A percentile compares a stretch with the other conserved stretches of the same genome.
phyloP scores from a whole-genome alignment of 2,888 invertebrate genomes.

The Epinotia brunnichana region DNA sequence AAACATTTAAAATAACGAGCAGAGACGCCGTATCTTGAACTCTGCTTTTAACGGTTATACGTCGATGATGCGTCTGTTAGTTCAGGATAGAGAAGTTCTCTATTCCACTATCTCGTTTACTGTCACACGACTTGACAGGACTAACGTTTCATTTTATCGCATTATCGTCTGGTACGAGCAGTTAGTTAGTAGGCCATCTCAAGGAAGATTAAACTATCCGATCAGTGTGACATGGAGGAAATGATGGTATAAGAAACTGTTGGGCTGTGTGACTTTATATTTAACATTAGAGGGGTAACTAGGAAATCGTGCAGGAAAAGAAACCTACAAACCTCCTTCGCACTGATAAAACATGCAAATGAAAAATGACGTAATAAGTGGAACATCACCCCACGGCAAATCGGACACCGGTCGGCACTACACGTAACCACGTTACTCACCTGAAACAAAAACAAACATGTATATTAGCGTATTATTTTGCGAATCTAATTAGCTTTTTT shows the following conservation, averaged over 20 bases:
- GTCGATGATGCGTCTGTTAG: conserved; percentile 32
- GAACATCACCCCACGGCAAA: conserved; percentile 54
- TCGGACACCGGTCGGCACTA: conserved; percentile 46
- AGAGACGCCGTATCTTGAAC: conserved; percentile 29
- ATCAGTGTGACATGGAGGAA: conserved; percentile 7
- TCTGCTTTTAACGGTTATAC: conserved; percentile 26
- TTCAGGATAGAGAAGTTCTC: conserved; percentile 29
- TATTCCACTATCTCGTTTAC: conserved; percentile 34
- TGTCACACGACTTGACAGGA: conserved; percentile 22
- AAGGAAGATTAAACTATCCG: conserved; percentile 8
- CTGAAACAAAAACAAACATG: conserved; percentile 64
- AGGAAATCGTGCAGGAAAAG: conserved; percentile 34
- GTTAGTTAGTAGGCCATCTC: conserved; percentile 23
- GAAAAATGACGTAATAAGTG: conserved; percentile 49
- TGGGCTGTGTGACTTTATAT: background rate
- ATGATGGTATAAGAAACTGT: background rate
- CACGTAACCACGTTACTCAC: conserved; percentile 63
- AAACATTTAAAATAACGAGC: conserved; percentile 37
- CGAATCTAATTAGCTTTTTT: conserved; percentile 19
- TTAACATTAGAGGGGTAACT: conserved; percentile 19
- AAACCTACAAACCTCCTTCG: conserved; percentile 33
- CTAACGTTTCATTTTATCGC: conserved; percentile 28
- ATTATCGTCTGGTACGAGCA: conserved; percentile 21
- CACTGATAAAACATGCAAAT: conserved; percentile 45
- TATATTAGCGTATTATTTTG: conserved; percentile 45